These are phyloP conservation scores for Drosophila falleni DNA, from an alignment of 2,888 invertebrate species.

Conservation along the genomic window DNA sequence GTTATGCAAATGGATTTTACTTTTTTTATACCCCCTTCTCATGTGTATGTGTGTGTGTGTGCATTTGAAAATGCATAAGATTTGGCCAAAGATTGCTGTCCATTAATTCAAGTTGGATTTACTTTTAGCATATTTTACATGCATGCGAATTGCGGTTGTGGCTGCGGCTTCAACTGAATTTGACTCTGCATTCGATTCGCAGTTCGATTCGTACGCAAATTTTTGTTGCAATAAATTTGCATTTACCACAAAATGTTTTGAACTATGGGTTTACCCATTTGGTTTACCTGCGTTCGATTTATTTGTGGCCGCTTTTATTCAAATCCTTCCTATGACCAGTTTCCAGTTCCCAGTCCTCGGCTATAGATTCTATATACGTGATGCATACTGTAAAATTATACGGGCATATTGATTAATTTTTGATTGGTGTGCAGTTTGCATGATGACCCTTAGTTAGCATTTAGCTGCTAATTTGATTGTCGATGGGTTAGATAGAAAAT, in stretches of 20 bases:
- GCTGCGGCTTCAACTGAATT: slow-evolving; percentile 22
- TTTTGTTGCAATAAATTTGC: slow-evolving; percentile 76
- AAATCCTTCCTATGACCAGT: slow-evolving; percentile 51
- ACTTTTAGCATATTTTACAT: slow-evolving; percentile 82
- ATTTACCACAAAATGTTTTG: slow-evolving; percentile 79
- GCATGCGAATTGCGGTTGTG: slow-evolving; percentile 66
- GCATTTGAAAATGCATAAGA: slow-evolving; percentile 79
- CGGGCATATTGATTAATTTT: slow-evolving; percentile 69
- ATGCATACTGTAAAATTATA: slow-evolving; percentile 37
- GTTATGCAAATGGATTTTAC: slow-evolving; percentile 71
- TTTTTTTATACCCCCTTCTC: slow-evolving; percentile 7
- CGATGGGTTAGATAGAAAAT: background rate
- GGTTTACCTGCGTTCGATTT: slow-evolving; percentile 68
- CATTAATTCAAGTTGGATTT: slow-evolving; percentile 82
- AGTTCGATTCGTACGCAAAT: slow-evolving; percentile 73
- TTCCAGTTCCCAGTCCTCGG: too few relatives aligned
- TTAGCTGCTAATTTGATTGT: slow-evolving; percentile 60
- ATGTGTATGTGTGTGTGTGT: slow-evolving; percentile 34
- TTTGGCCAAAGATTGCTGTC: slow-evolving; percentile 81
- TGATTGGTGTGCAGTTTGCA: slow-evolving; percentile 63
- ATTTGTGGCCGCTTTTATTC: slow-evolving; percentile 74
- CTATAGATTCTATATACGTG: background rate
- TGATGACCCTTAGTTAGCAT: slow-evolving; percentile 57
- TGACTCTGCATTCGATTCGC: slow-evolving; percentile 46
- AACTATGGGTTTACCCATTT: slow-evolving; percentile 64